Percentiles rank a stretch among this genome's conserved stretches.
phyloP scores from a whole-genome alignment of 2,888 invertebrate genomes.

The Hypomecis atomaria region DNA sequence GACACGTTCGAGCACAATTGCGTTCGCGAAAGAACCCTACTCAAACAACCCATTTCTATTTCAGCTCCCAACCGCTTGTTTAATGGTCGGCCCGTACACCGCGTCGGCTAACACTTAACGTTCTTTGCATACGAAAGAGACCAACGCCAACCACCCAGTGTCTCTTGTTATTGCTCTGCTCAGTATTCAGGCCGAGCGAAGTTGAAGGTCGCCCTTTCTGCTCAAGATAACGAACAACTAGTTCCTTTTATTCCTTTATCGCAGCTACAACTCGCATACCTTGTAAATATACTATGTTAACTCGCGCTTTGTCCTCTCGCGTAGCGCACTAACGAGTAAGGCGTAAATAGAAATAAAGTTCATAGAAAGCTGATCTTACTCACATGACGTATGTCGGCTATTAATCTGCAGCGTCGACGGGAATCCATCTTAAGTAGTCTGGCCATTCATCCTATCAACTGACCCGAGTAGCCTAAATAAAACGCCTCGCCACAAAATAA shows the following conservation, averaged over 20 bases:
- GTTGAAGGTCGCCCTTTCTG: slow-evolving; percentile 78
- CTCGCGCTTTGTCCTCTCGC: slow-evolving; percentile 36
- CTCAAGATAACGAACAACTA: slow-evolving; percentile 74
- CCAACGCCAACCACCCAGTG: slow-evolving; percentile 73
- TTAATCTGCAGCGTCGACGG: slow-evolving; percentile 52
- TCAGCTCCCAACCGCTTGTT: slow-evolving; percentile 81
- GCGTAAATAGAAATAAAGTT: slow-evolving; percentile 45
- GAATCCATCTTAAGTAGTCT: slow-evolving; percentile 52
- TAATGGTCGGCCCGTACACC: slow-evolving; percentile 83
- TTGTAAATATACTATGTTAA: slow-evolving; percentile 43
- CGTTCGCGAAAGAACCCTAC: slow-evolving; percentile 84
- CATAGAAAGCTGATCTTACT: slow-evolving; percentile 49
- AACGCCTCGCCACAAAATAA: slow-evolving; percentile 66
- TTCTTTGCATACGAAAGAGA: slow-evolving; percentile 84
- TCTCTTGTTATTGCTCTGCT: slow-evolving; percentile 78
- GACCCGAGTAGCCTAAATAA: slow-evolving; percentile 67
- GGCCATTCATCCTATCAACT: slow-evolving; percentile 55
- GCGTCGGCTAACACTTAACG: slow-evolving; percentile 83
- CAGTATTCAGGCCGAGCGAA: slow-evolving; percentile 74
- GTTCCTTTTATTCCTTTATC: slow-evolving; percentile 60
- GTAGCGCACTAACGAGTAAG: slow-evolving; percentile 41
- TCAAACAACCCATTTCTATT: slow-evolving; percentile 84
- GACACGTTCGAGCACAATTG: slow-evolving; percentile 83
- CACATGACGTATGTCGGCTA: slow-evolving; percentile 54
- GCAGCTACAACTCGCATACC: slow-evolving; percentile 42